Conservation (phyloP, 2,113 vertebrate species). For the Prolemur simus region DNA sequence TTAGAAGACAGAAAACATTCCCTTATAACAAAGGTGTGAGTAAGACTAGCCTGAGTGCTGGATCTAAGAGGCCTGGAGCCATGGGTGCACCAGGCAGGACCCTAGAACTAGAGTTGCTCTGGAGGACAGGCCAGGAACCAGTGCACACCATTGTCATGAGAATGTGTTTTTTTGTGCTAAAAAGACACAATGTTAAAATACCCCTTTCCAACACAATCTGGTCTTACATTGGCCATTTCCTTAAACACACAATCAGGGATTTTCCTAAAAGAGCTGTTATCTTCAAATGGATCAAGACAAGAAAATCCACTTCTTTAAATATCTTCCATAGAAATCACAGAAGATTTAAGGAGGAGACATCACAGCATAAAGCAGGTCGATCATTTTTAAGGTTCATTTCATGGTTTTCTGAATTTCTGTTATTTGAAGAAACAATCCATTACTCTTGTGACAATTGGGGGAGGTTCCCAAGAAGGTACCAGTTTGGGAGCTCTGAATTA, state of each 20-base stretch:
- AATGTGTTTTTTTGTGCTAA: neutral
- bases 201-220: neutral
- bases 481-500: neutral
- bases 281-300: neutral
- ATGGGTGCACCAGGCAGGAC: neutral
- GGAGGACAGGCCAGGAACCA: neutral
- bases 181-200: neutral
- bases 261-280: neutral
- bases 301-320: neutral
- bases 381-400: conserved; percentile 21
- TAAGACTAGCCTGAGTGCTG: neutral
- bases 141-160: neutral
- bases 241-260: neutral
- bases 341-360: neutral
- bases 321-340: neutral
- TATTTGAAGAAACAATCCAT: conserved; percentile 21
- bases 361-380: neutral
- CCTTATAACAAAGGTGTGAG: neutral
- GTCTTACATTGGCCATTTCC: neutral
- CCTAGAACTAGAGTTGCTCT: neutral
- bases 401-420: neutral
- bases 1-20: conserved; percentile 15
- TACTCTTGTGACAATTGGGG: neutral
- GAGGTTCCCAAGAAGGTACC: neutral
- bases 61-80: neutral